phyloP scores from a whole-genome alignment of 1,140 invertebrate genomes.

The Heterodera schachtii region DNA sequence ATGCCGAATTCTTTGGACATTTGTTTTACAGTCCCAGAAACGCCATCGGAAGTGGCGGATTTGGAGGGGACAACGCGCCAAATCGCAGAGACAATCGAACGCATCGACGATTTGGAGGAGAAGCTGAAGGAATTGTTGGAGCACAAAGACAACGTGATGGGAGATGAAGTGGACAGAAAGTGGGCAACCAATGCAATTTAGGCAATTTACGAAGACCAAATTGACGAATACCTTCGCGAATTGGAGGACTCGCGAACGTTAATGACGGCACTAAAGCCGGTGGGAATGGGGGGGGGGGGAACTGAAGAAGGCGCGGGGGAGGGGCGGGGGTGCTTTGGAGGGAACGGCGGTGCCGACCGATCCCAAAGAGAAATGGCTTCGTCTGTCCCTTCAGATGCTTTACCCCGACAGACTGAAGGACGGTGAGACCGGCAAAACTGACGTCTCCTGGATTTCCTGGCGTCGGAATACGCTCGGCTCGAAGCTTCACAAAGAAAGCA shows the following conservation, averaged over 20 bases:
- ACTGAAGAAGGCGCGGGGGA: background rate
- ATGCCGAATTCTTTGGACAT: background rate
- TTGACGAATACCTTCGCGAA: slow-evolving; percentile 42
- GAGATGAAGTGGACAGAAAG: background rate
- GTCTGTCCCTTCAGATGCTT: slow-evolving; percentile 29
- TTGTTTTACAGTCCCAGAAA: slow-evolving; percentile 31
- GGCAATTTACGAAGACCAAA: slow-evolving; percentile 38
- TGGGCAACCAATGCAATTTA: background rate
- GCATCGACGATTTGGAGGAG: slow-evolving; percentile 29
- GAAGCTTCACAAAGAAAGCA: slow-evolving; percentile 44
- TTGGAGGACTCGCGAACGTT: slow-evolving; percentile 36
- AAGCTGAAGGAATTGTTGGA: slow-evolving; percentile 34
- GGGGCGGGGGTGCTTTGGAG: background rate
- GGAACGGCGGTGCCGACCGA: background rate
- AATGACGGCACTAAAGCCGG: slow-evolving; percentile 32
- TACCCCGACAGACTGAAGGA: slow-evolving; percentile 34
- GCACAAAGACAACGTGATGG: slow-evolving; percentile 29
- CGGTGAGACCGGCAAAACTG: slow-evolving; percentile 40
- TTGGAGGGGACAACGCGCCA: slow-evolving; percentile 23
- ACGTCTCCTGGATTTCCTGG: slow-evolving; percentile 47
- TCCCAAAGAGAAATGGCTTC: no score
- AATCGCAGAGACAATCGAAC: slow-evolving; percentile 32
- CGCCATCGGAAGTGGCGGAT: slow-evolving; percentile 28
- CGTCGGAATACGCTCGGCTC: slow-evolving; percentile 39
- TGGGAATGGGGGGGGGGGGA: background rate